These are phyloP conservation scores for Lumbricus terrestris DNA, from an alignment of 2,888 invertebrate genomes.

Conservation along the genomic window DNA sequence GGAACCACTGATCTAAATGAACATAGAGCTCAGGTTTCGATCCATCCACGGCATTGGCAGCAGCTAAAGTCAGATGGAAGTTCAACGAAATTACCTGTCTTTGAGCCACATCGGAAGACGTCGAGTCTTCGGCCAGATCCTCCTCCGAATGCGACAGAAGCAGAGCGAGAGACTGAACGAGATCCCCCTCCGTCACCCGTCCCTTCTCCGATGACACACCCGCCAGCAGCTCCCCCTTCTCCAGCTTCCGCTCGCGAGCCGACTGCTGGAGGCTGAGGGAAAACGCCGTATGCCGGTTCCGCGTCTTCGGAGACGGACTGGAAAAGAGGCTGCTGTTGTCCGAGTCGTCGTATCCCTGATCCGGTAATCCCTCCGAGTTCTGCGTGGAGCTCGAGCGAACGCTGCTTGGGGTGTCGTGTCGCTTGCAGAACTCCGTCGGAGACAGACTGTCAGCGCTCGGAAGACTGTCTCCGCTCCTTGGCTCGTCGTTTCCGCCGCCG, in stretches of 20 bases:
- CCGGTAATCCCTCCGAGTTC: conserved; percentile 35
- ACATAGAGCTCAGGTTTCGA: neutral
- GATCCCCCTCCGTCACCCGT: neutral
- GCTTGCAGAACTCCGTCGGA: conserved; percentile 34
- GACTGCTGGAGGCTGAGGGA: conserved; percentile 62
- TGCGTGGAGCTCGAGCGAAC: conserved; percentile 18
- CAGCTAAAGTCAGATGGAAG: neutral
- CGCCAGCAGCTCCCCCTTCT: neutral
- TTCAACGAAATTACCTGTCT: neutral
- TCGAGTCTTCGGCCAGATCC: conserved; percentile 40
- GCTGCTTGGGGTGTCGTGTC: conserved; percentile 41
- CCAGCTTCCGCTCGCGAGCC: conserved; percentile 61
- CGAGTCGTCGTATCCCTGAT: conserved; percentile 50
- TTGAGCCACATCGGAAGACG: neutral
- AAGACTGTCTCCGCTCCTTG: conserved; percentile 32
- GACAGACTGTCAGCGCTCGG: conserved; percentile 39
- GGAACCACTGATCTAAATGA: no score
- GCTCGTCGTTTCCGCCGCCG: conserved; percentile 9
- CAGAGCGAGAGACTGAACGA: neutral
- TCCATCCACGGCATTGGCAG: neutral
- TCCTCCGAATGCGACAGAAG: conserved; percentile 56
- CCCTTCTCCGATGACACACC: neutral
- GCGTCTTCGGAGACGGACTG: conserved; percentile 43
- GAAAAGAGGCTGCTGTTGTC: conserved; percentile 52
- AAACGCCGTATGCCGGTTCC: conserved; percentile 38